Evolutionary conservation across 92 coral and sea anemone species (phyloP), one percentile per base, ranked within the genome.

Genomic region (Umimayanthus kanabou): DNA sequence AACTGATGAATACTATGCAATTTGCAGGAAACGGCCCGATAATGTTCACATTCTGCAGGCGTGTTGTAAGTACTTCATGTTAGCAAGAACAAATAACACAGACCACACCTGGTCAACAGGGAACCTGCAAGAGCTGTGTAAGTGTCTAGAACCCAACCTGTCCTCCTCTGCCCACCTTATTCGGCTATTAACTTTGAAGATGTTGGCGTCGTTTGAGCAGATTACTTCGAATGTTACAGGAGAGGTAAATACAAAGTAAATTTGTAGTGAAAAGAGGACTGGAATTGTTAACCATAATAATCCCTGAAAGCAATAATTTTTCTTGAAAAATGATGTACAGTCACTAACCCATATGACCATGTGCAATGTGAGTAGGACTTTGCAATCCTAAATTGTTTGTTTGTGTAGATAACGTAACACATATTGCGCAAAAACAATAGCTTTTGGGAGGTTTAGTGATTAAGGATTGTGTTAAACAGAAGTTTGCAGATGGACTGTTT

Each of bases 21-120:
- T 23, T 69, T 91, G 26, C 81, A 96, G 98, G 49, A 78, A 88
- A 47, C 90, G 90, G 78, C 94, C 94, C 39, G 79, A 61, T 70
- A 91, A 93, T 89, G 95, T 91, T 11, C 95, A 92, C 78, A 57
- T 95, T 30, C 95, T 97, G 1, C 99, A 93, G 53, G 94, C 96
- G 23, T 92, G 96, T 66, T 49, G 69, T 53, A 91, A 84, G 39
- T 80, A 92, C 80, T 55, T 91, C 37, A 80, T 88, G 45, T 88
- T 80, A 9, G 92, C 90, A 57, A 92, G 88, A 37, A 39, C 88
- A 26, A 91, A 84, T 47, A 84, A 72, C 30, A 79, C 76, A 55
- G 85, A 55, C 37, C 73, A 73, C n/a, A 49, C 95, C 50, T 74
- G 92, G 37, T 80, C 93, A 75, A 72, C 88, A 49, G 89, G 87